Percentiles rank a stretch among this genome's conserved stretches.
Evolutionary conservation across 2,113 vertebrate genomes (phyloP).

Genomic region (Pongo abelii): DNA sequence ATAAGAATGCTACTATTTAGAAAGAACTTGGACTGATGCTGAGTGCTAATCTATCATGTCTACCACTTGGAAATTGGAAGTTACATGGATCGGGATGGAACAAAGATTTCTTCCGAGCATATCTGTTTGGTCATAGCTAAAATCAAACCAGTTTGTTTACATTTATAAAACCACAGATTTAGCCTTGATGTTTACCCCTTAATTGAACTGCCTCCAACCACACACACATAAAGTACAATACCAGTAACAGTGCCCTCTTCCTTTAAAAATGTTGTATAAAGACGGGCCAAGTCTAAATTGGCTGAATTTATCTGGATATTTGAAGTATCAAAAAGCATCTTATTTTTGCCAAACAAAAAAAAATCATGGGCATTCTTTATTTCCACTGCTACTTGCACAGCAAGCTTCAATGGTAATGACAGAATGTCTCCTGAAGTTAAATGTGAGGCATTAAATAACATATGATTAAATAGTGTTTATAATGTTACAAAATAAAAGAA

Average conservation of each 20-base stretch:
- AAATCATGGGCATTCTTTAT: background rate
- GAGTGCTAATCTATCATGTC: background rate
- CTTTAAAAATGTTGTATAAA: background rate
- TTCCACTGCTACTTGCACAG: background rate
- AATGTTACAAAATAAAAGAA: constrained; percentile 4
- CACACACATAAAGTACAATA: background rate
- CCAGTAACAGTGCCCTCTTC: background rate
- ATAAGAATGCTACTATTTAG: background rate
- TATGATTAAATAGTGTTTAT: background rate
- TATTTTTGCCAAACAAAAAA: background rate
- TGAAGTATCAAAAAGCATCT: background rate
- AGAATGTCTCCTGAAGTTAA: background rate
- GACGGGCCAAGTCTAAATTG: background rate
- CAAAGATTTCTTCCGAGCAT: background rate
- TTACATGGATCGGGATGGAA: background rate
- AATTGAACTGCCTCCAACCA: background rate
- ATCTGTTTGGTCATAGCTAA: background rate
- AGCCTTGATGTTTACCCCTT: background rate
- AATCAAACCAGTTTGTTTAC: background rate
- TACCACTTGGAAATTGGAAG: background rate
- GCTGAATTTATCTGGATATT: background rate
- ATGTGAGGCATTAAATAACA: background rate
- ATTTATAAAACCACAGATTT: background rate
- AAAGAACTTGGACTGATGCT: background rate
- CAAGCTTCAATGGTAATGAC: background rate